Evolutionary conservation across 2,113 vertebrate genomes (phyloP).

Genomic region (Malurus elegans): DNA sequence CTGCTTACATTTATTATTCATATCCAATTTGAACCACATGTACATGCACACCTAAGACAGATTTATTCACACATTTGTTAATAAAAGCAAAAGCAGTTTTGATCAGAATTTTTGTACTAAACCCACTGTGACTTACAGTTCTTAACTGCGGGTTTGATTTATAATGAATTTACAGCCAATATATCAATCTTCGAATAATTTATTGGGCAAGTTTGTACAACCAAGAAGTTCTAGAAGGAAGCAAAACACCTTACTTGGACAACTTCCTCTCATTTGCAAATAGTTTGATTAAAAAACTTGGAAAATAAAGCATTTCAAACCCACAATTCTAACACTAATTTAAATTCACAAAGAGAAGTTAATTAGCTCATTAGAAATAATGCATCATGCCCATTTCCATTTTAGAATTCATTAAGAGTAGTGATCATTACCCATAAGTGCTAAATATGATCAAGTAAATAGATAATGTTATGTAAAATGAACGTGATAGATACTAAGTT

Average conservation of each 20-base stretch:
- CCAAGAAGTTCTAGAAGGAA: neutral
- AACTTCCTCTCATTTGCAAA: neutral
- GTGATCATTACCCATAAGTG: accelerated
- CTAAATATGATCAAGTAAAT: neutral
- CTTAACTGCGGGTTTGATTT: neutral
- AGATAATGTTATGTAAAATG: neutral
- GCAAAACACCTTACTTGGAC: neutral
- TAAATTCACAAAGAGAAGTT: neutral
- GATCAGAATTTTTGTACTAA: neutral
- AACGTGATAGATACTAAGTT: neutral
- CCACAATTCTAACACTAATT: neutral
- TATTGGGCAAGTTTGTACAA: neutral
- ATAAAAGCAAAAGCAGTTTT: neutral
- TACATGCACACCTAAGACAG: neutral
- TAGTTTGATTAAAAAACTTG: neutral
- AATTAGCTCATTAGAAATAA: neutral
- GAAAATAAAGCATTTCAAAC: neutral
- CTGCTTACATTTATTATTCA: neutral
- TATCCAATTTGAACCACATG: neutral
- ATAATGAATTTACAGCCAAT: neutral
- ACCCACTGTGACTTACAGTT: neutral
- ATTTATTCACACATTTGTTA: neutral
- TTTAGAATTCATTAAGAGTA: neutral
- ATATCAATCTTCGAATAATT: neutral
- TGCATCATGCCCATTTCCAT: neutral